Conservation (phyloP, 35 echinoderm and acorn worm species). For the Amphiura filiformis region DNA sequence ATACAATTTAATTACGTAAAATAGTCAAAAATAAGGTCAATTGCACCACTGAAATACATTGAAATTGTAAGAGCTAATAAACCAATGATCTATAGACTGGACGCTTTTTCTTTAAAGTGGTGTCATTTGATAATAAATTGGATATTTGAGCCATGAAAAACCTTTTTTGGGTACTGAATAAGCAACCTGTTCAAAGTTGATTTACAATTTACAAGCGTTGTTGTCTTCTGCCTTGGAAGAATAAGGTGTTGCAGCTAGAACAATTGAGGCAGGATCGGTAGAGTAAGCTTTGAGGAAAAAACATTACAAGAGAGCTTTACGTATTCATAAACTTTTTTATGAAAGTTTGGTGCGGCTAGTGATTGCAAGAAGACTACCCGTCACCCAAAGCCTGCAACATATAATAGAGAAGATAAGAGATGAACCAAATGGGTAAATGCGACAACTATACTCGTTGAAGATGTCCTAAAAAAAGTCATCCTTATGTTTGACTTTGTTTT, state of each 20-base stretch:
- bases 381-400: constrained; percentile 16
- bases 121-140: no score
- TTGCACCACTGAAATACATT: no score
- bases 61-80: no score
- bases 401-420: constrained; percentile 21
- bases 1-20: no score
- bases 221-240: constrained; percentile 31
- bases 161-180: no score
- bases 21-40: no score
- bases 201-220: constrained; percentile 16
- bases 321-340: constrained; percentile 32
- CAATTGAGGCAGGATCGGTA: constrained; percentile 37
- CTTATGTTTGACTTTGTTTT: no score
- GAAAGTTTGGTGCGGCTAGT: constrained; percentile 29
- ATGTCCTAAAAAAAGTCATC: no score
- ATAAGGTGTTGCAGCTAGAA: constrained; percentile 36
- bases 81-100: no score
- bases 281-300: constrained; percentile 50
- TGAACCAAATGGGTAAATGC: constrained; percentile 29
- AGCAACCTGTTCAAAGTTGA: no score
- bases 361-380: constrained; percentile 25
- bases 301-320: constrained; percentile 39
- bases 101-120: no score
- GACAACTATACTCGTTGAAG: constrained; percentile 8
- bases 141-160: no score